Evolutionary conservation across 2,888 invertebrate genomes (phyloP).

Genomic region (Xestia c-nigrum): DNA sequence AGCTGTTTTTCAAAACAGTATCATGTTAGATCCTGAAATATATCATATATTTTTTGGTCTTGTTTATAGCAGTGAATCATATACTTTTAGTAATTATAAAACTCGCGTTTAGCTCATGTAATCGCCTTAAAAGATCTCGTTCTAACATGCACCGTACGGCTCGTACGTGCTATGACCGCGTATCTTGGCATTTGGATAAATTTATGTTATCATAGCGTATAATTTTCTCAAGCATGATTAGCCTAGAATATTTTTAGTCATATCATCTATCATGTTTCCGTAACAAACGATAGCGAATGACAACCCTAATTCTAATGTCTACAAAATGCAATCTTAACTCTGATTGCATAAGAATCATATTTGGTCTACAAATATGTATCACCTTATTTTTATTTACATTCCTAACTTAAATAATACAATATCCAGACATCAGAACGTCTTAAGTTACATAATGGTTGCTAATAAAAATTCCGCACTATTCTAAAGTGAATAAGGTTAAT

Average conservation of each 20-base stretch:
- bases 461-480: constrained; percentile 10
- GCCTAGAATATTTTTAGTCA: neutral
- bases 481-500: neutral
- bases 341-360: constrained; percentile 28
- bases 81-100: too few relatives aligned
- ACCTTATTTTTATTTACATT: constrained; percentile 11
- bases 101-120: too few relatives aligned
- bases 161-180: neutral
- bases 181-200: neutral
- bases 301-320: constrained; percentile 7
- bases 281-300: constrained; percentile 7
- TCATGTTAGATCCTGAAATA: too few relatives aligned
- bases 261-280: constrained; percentile 13
- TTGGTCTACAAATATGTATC: constrained; percentile 22
- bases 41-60: too few relatives aligned
- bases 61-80: too few relatives aligned
- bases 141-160: neutral
- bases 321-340: constrained; percentile 24
- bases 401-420: constrained; percentile 2
- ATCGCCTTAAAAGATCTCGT: neutral
- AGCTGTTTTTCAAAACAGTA: too few relatives aligned
- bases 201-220: neutral
- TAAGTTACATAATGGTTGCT: neutral
- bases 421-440: constrained; percentile 8
- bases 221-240: neutral